phyloP scores from a whole-genome alignment of 2,888 invertebrate species.

The Lycocerus yunnanus region DNA sequence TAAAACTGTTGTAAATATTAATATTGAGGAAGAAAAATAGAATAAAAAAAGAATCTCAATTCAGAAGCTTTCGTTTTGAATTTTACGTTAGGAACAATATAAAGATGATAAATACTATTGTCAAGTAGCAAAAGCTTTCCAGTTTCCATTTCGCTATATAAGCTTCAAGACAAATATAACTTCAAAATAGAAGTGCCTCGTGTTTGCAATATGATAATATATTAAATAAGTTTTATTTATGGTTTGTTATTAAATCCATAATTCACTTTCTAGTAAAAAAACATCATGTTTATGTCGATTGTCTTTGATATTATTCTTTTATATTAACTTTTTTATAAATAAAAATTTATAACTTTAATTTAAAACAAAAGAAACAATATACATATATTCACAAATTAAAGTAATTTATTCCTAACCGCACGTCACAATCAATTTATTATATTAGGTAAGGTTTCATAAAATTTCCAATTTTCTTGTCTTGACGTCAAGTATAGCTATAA shows the following conservation, averaged over 20 bases:
- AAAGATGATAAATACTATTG: slow-evolving; percentile 31
- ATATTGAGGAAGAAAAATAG: slow-evolving; percentile 3
- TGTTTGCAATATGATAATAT: slow-evolving; percentile 33
- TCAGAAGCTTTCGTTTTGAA: slow-evolving; percentile 24
- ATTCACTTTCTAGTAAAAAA: slow-evolving; percentile 30
- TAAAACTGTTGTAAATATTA: neutral
- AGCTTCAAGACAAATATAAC: slow-evolving; percentile 34
- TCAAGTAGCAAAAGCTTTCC: slow-evolving; percentile 31
- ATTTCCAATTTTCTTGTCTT: neutral
- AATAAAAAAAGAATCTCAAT: slow-evolving; percentile 13
- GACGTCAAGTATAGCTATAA: neutral
- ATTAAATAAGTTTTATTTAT: slow-evolving; percentile 37
- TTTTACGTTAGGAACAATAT: slow-evolving; percentile 27
- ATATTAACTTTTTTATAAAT: slow-evolving; percentile 4
- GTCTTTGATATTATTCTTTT: slow-evolving; percentile 31
- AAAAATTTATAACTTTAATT: slow-evolving; percentile 2
- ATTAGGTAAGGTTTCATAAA: neutral
- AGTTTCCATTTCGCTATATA: slow-evolving; percentile 28
- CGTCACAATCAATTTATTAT: neutral
- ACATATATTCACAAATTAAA: neutral
- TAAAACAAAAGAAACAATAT: neutral
- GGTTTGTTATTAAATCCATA: slow-evolving; percentile 37
- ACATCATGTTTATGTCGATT: slow-evolving; percentile 31
- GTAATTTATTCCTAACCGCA: neutral
- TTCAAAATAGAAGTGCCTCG: slow-evolving; percentile 30